These are phyloP conservation scores for Aelia acuminata DNA, from an alignment of 2,888 invertebrate species.

Conservation along the genomic window DNA sequence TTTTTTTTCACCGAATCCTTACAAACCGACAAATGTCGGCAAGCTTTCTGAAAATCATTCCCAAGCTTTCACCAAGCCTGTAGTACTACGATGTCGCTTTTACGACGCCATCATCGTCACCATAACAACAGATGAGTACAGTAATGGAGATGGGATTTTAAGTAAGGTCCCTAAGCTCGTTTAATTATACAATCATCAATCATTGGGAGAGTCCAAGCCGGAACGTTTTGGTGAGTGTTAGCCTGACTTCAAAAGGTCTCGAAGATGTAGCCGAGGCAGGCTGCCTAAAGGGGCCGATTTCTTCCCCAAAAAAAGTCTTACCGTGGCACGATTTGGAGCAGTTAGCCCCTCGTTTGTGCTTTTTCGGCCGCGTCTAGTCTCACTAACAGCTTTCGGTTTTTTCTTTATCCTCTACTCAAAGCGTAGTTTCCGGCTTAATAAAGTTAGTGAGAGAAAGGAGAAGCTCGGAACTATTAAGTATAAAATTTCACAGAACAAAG, in stretches of 20 bases:
- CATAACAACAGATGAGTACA: slow-evolving; percentile 15
- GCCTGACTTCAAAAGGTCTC: neutral
- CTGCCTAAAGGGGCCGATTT: neutral
- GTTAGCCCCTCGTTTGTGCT: slow-evolving; percentile 44
- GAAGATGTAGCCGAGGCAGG: neutral
- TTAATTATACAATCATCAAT: slow-evolving; percentile 56
- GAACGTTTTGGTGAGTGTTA: neutral
- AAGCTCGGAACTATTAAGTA: neutral
- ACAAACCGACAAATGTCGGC: neutral
- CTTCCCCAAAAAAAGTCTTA: neutral
- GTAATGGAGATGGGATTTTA: slow-evolving; percentile 59
- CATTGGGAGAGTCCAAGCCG: neutral
- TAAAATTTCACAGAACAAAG: neutral
- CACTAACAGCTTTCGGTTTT: slow-evolving; percentile 8
- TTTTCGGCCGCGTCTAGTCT: slow-evolving; percentile 10
- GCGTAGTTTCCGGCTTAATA: slow-evolving; percentile 37
- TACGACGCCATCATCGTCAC: slow-evolving; percentile 11
- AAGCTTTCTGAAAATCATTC: slow-evolving; percentile 12
- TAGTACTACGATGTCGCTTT: slow-evolving; percentile 4
- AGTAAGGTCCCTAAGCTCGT: slow-evolving; percentile 47
- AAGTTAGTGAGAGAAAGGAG: neutral
- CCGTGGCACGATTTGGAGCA: slow-evolving; percentile 32
- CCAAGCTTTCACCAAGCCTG: slow-evolving; percentile 2
- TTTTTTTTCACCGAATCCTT: neutral
- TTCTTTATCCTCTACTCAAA: slow-evolving; percentile 35